Evolutionary conservation across 2,888 invertebrate species (phyloP).

Genomic region (Macrophya alboannulata): DNA sequence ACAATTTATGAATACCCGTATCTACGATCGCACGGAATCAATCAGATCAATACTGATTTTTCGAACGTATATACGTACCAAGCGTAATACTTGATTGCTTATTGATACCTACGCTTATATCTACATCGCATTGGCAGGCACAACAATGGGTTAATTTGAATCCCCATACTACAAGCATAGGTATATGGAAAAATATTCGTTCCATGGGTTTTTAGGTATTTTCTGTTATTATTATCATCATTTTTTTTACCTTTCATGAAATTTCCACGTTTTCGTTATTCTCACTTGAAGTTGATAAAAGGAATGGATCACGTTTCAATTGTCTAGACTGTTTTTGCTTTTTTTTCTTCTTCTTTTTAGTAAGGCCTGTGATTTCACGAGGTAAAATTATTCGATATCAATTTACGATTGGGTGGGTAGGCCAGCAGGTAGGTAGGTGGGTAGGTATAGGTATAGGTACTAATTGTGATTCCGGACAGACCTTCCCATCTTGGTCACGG

Average conservation of each 20-base stretch:
- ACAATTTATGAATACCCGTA: neutral
- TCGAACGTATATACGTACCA: no score
- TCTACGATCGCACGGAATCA: neutral
- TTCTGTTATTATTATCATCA: no score
- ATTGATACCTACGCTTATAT: neutral
- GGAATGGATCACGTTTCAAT: conserved; percentile 21
- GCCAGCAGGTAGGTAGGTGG: neutral
- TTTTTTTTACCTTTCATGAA: neutral
- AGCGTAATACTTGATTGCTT: neutral
- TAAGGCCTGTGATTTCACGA: conserved; percentile 24
- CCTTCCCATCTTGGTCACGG: conserved; percentile 34
- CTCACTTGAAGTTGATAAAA: neutral
- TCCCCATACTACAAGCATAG: neutral
- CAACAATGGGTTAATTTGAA: neutral
- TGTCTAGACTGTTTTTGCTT: conserved; percentile 27
- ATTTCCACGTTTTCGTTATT: neutral
- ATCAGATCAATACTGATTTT: conserved; percentile 7
- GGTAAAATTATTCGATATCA: conserved; percentile 42
- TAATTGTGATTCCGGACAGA: conserved; percentile 41
- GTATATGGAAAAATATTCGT: neutral
- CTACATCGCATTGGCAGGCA: neutral
- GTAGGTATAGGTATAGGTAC: no score
- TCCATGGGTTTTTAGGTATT: neutral
- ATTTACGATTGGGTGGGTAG: conserved; percentile 24
- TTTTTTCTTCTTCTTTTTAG: neutral